Evolutionary conservation across 2,113 vertebrate genomes (phyloP).

Genomic region (Grantiella picta): DNA sequence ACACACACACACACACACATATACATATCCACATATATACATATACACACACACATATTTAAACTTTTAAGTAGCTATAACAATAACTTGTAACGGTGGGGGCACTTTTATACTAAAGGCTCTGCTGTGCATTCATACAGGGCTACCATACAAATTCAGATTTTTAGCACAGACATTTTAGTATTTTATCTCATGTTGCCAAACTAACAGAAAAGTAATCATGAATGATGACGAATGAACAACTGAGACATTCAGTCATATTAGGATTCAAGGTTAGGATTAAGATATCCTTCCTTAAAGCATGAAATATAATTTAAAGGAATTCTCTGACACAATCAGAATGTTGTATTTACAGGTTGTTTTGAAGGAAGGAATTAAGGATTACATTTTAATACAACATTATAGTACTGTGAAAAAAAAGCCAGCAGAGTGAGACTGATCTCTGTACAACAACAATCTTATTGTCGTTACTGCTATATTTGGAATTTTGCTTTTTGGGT

Average conservation of each 20-base stretch:
- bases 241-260: neutral
- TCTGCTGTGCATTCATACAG: neutral
- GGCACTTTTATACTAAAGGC: neutral
- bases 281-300: neutral
- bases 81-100: neutral
- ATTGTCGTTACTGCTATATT: neutral
- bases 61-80: neutral
- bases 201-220: neutral
- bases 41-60: neutral
- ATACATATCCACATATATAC: neutral
- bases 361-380: neutral
- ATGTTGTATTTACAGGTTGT: neutral
- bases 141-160: neutral
- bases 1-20: neutral
- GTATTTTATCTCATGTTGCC: neutral
- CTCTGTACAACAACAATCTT: neutral
- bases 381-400: neutral
- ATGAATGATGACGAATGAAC: neutral
- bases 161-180: neutral
- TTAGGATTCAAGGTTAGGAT: too few species aligned
- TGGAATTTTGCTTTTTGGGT: neutral
- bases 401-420: neutral
- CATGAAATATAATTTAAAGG: neutral
- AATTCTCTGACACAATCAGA: neutral
- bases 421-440: neutral